Evolutionary conservation across 2,113 vertebrate genomes (phyloP).

Genomic region (Atlantisia rogersi): DNA sequence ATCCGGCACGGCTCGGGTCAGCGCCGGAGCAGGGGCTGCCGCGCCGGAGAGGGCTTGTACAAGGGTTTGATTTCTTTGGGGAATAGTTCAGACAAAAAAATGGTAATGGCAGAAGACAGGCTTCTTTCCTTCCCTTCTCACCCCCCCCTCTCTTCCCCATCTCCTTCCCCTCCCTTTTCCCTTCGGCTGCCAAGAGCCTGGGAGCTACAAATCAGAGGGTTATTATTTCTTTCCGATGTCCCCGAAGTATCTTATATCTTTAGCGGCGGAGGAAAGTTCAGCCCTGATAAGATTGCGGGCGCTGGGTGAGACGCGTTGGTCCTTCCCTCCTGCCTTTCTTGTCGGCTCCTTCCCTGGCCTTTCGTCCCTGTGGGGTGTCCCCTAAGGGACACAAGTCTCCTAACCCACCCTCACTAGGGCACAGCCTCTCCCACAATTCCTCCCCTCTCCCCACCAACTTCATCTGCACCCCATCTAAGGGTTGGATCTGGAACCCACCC

Average conservation of each 20-base stretch:
- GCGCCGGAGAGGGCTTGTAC: conserved; percentile 24
- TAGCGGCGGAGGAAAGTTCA: conserved; percentile 65
- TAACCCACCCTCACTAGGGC: not conserved
- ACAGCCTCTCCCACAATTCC: not conserved
- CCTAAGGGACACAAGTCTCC: not conserved
- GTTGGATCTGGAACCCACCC: too few species aligned
- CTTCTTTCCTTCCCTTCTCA: not conserved
- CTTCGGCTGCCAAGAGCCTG: not conserved
- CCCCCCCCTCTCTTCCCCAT: too few species aligned
- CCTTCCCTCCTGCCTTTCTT: not conserved
- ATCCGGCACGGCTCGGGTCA: conserved; percentile 39
- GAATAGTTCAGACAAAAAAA: conserved; percentile 53
- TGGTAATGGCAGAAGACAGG: conserved; percentile 30
- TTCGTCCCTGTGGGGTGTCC: not conserved
- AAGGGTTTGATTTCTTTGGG: conserved; percentile 70
- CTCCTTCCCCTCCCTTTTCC: too few species aligned
- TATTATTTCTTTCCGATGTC: conserved; percentile 70
- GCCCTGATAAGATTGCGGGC: conserved; percentile 64
- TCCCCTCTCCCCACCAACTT: too few species aligned
- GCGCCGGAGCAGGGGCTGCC: conserved; percentile 42
- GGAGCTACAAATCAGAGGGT: conserved; percentile 63
- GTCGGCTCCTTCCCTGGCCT: not conserved
- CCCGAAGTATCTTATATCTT: conserved; percentile 67
- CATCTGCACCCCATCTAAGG: too few species aligned
- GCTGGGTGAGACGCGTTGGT: conserved; percentile 13